Evolutionary conservation across 1,140 invertebrate species (phyloP).

Genomic region (Adelges cooleyi): DNA sequence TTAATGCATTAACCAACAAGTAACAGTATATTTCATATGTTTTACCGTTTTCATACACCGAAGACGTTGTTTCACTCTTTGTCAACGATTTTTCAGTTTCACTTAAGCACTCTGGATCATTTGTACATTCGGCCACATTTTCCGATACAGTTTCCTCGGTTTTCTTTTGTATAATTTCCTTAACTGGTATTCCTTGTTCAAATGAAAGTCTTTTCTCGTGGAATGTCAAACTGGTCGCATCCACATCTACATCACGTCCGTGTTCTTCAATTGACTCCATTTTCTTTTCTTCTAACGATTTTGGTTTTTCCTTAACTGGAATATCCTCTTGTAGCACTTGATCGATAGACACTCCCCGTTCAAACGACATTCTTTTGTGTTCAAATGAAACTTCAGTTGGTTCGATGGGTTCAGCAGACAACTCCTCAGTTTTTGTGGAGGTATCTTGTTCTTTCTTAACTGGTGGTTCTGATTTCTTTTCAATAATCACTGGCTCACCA

Average conservation of each 20-base stretch:
- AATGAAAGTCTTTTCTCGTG: conserved; percentile 38
- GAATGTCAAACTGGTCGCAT: conserved; percentile 40
- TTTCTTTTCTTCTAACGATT: conserved; percentile 32
- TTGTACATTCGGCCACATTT: neutral
- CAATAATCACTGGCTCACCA: conserved; percentile 34
- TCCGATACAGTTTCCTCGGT: neutral
- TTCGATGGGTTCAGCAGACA: conserved; percentile 1
- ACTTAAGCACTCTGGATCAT: neutral
- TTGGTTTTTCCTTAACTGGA: conserved; percentile 34
- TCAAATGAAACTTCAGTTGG: conserved; percentile 32
- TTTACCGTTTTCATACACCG: no score
- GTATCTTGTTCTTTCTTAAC: conserved; percentile 29
- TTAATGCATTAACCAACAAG: no score
- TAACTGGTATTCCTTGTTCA: conserved; percentile 40
- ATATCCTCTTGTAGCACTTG: conserved; percentile 20
- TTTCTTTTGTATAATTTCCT: conserved; percentile 17
- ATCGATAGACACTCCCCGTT: conserved; percentile 31
- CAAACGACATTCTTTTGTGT: conserved; percentile 34
- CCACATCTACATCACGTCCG: conserved; percentile 26
- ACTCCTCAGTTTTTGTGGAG: neutral
- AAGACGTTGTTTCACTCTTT: neutral
- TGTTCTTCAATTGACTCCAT: conserved; percentile 8
- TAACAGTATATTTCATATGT: no score
- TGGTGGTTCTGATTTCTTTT: conserved; percentile 30
- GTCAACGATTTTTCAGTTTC: neutral